A percentile compares a stretch with the other conserved stretches of the same genome.
These are phyloP conservation scores for Sarcophaga caerulescens DNA, from an alignment of 2,888 invertebrate species.

Conservation along the genomic window DNA sequence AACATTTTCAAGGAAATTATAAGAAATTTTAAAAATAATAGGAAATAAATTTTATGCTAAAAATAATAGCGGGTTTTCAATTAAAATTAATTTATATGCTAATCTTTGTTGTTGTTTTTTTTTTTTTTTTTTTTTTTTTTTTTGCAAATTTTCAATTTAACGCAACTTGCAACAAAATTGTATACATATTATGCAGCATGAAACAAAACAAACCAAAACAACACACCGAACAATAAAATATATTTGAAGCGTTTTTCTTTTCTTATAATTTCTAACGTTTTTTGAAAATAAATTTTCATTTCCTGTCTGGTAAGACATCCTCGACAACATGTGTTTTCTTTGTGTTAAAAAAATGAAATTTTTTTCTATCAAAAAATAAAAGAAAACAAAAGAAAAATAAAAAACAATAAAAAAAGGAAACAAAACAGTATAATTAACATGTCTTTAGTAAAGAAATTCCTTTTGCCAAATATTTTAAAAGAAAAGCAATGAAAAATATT, in stretches of 20 bases:
- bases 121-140: too few species aligned
- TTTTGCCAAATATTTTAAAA: too few species aligned
- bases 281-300: constrained; percentile 26
- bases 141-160: background rate
- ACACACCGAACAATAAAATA: background rate
- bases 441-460: constrained; percentile 1
- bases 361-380: background rate
- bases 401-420: background rate
- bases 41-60: too few species aligned
- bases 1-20: too few species aligned
- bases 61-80: too few species aligned
- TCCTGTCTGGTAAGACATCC: constrained; percentile 46
- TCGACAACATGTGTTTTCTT: constrained; percentile 17
- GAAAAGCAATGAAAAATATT: background rate
- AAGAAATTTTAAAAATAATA: too few species aligned
- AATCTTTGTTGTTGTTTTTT: background rate
- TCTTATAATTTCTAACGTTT: background rate
- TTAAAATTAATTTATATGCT: background rate
- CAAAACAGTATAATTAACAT: constrained; percentile 32
- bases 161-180: constrained; percentile 3
- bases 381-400: constrained; percentile 9
- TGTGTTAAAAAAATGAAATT: background rate
- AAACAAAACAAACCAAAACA: constrained; percentile 9
- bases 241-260: background rate
- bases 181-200: constrained; percentile 3